phyloP scores from a whole-genome alignment of 2,888 invertebrate species.

The Cybosia mesomella region DNA sequence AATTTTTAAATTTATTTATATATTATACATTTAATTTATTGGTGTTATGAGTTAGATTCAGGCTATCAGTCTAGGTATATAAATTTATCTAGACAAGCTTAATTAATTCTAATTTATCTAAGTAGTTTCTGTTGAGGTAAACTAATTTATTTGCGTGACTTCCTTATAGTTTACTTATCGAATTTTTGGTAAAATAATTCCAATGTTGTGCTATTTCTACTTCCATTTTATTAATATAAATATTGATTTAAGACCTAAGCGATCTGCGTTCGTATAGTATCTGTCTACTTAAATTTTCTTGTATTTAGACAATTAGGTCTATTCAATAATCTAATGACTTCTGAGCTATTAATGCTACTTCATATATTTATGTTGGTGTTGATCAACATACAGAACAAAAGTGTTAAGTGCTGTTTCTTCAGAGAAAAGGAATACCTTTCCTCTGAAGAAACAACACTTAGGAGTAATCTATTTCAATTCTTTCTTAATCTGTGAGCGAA shows the following conservation, averaged over 20 bases:
- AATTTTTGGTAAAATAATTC: conserved; percentile 20
- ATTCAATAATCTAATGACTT: background rate
- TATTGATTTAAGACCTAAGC: background rate
- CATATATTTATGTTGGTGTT: background rate
- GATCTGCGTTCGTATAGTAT: too few relatives aligned
- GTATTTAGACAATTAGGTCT: too few relatives aligned
- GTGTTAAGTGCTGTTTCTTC: too few relatives aligned
- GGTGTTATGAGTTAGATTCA: background rate
- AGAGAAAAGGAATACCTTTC: background rate
- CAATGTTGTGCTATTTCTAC: background rate
- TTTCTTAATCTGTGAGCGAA: background rate
- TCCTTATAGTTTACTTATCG: conserved; percentile 31
- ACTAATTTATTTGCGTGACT: conserved; percentile 33
- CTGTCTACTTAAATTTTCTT: background rate
- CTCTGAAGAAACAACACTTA: background rate
- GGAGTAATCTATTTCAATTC: background rate
- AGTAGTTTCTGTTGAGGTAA: conserved; percentile 10
- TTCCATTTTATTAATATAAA: background rate
- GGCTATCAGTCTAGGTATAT: background rate
- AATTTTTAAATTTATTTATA: too few relatives aligned
- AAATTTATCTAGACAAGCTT: conserved; percentile 16
- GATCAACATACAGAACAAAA: background rate
- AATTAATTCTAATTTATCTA: conserved; percentile 11
- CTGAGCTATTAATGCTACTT: background rate
- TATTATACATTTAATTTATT: too few relatives aligned